These are phyloP conservation scores for Leptobrachium leishanense DNA, from an alignment of 2,113 vertebrate genomes.

Conservation along the genomic window DNA sequence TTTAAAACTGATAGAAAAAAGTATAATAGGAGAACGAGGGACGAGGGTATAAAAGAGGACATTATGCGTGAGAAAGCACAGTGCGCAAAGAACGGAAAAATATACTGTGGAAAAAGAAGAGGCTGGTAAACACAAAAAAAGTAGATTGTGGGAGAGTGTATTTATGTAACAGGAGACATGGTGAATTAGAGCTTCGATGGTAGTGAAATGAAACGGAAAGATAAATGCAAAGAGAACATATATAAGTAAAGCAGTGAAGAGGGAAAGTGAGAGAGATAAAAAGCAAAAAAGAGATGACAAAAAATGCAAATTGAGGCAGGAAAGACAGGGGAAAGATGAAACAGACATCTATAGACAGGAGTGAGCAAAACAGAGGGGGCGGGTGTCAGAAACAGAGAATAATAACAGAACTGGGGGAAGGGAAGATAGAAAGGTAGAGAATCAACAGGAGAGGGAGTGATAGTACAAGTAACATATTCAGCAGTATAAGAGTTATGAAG, in stretches of 20 bases:
- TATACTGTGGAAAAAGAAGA: background rate
- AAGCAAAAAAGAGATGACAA: background rate
- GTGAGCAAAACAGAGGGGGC: constrained; percentile 26
- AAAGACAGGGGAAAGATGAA: constrained; percentile 7
- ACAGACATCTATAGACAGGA: constrained; percentile 25
- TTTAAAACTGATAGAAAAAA: too few relatives aligned
- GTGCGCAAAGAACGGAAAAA: background rate
- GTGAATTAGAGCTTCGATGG: background rate
- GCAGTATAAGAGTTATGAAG: background rate
- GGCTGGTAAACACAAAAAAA: background rate
- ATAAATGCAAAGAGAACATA: background rate
- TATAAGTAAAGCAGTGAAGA: background rate
- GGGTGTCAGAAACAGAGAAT: constrained; percentile 28
- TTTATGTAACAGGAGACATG: background rate
- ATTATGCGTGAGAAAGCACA: background rate
- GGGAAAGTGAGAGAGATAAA: background rate
- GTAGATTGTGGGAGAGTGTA: background rate
- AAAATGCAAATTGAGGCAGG: background rate
- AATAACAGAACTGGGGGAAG: constrained; percentile 1
- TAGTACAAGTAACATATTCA: background rate
- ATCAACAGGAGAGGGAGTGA: background rate
- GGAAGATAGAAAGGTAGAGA: background rate
- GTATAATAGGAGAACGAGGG: too few relatives aligned
- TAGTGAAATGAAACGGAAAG: background rate
- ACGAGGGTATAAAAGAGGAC: background rate